Percentiles rank a stretch among this genome's conserved stretches.
Evolutionary conservation across 2,888 invertebrate genomes (phyloP).

Genomic region (Cartodere bifasciata): DNA sequence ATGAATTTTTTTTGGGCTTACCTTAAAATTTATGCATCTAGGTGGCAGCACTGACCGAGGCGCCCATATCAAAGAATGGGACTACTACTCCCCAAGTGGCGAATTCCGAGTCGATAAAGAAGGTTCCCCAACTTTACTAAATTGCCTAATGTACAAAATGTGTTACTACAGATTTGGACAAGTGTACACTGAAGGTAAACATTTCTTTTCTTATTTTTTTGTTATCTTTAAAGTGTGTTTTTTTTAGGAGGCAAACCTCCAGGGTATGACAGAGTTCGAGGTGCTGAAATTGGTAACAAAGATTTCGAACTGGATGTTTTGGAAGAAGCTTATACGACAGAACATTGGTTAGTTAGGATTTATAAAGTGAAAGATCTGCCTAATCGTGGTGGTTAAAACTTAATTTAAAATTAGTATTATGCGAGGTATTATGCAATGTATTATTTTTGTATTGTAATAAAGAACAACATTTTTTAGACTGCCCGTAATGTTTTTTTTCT

Average conservation of each 20-base stretch:
- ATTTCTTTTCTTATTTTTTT: conserved; percentile 21
- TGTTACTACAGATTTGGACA: conserved; percentile 97
- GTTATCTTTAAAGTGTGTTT: conserved; percentile 7
- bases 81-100: conserved; percentile 91
- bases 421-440: too few relatives aligned
- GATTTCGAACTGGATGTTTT: conserved; percentile 95
- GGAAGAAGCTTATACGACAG: conserved; percentile 99
- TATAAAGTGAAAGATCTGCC: conserved; percentile 94
- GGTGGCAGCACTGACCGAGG: conserved; percentile 94
- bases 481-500: too few relatives aligned
- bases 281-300: conserved; percentile 97
- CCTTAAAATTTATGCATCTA: too few relatives aligned
- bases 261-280: conserved; percentile 91
- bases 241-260: conserved; percentile 67
- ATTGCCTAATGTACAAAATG: conserved; percentile 99
- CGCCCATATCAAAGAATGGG: conserved; percentile 88
- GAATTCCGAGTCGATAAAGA: conserved; percentile 95
- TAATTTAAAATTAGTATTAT: too few relatives aligned
- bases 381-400: conserved; percentile 69
- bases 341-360: conserved; percentile 97
- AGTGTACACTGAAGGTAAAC: conserved; percentile 86
- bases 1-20: too few relatives aligned
- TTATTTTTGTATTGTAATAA: too few relatives aligned
- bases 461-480: too few relatives aligned
- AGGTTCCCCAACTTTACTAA: conserved; percentile 80